Evolutionary conservation across 2,888 invertebrate species (phyloP).

Genomic region (Tiliacea aurago): DNA sequence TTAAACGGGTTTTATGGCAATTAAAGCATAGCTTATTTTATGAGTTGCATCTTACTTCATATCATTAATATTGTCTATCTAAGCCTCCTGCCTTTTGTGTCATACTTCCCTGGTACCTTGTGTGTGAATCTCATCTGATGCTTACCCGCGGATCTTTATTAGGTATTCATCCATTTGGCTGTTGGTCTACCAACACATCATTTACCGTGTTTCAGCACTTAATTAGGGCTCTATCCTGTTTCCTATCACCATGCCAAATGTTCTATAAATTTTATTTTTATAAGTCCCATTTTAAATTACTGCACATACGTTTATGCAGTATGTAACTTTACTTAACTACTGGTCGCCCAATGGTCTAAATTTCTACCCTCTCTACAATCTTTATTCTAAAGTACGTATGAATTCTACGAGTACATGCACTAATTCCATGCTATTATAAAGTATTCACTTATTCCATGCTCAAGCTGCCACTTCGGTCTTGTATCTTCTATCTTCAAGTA

Average conservation of each 20-base stretch:
- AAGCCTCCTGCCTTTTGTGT: neutral
- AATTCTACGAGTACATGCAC: no score
- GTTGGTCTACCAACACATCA: neutral
- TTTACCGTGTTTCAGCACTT: neutral
- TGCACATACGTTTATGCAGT: neutral
- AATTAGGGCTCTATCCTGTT: neutral
- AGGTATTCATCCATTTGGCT: neutral
- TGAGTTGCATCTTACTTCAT: neutral
- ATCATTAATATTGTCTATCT: neutral
- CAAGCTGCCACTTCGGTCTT: no score
- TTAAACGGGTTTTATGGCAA: slow-evolving; percentile 14
- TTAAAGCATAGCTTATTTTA: neutral
- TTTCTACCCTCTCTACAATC: no score
- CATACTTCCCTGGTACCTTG: neutral
- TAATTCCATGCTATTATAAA: no score
- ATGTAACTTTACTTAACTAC: no score
- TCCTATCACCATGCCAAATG: neutral
- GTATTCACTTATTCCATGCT: no score
- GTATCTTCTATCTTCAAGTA: no score
- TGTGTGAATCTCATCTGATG: neutral
- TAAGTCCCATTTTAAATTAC: neutral
- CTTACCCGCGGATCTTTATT: neutral
- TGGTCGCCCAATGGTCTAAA: no score
- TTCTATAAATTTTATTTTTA: neutral
- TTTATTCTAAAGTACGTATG: no score